These are phyloP conservation scores for Lumbricus terrestris DNA, from an alignment of 2,888 invertebrate genomes.

Conservation along the genomic window DNA sequence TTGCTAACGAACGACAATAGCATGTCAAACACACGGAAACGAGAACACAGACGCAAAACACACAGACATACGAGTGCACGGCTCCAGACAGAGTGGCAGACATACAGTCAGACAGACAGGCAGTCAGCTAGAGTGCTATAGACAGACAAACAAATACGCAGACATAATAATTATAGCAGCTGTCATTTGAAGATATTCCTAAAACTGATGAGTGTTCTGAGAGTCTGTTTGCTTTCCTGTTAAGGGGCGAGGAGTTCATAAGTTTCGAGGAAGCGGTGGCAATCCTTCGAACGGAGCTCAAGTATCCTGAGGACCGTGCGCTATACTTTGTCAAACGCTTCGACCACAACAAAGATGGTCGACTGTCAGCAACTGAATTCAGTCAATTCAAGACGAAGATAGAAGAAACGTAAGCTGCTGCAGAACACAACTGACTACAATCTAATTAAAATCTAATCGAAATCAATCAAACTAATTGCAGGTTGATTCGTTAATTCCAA, in stretches of 20 bases:
- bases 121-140: no score
- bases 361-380: slow-evolving; percentile 39
- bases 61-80: no score
- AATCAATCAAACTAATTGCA: no score
- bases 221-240: background rate
- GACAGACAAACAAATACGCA: background rate
- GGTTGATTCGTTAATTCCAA: no score
- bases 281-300: slow-evolving; percentile 36
- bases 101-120: no score
- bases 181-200: background rate
- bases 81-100: no score
- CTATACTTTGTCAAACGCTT: slow-evolving; percentile 38
- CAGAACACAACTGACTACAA: no score
- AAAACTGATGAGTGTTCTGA: background rate
- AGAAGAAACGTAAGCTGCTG: slow-evolving; percentile 38
- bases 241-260: slow-evolving; percentile 36
- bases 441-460: no score
- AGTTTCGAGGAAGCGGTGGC: slow-evolving; percentile 38
- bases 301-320: slow-evolving; percentile 40
- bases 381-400: slow-evolving; percentile 37
- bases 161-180: background rate
- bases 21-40: no score
- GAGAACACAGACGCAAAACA: no score
- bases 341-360: slow-evolving; percentile 39
- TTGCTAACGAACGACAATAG: no score